These are phyloP conservation scores for Myiagra hebetior DNA, from an alignment of 2,113 vertebrate species.

Conservation along the genomic window DNA sequence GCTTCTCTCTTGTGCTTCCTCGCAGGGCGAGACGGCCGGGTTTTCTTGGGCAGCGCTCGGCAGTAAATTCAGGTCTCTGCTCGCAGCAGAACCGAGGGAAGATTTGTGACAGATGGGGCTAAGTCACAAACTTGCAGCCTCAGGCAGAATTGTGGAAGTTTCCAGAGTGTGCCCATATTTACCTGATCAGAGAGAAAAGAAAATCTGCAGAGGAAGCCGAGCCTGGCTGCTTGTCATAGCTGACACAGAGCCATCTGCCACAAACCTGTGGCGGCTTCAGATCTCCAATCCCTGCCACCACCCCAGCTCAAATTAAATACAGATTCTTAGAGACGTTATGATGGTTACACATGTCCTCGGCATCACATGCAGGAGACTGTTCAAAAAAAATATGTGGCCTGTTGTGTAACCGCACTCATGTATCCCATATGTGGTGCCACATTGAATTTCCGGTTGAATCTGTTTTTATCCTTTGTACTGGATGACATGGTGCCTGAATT, in stretches of 20 bases:
- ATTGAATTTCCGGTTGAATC: slow-evolving; percentile 91
- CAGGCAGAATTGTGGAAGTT: slow-evolving; percentile 89
- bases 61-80: slow-evolving; percentile 83
- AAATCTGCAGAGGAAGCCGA: slow-evolving; percentile 89
- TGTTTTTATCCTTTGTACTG: slow-evolving; percentile 87
- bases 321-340: slow-evolving; percentile 86
- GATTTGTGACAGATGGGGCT: slow-evolving; percentile 96
- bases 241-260: slow-evolving; percentile 97
- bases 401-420: slow-evolving; percentile 91
- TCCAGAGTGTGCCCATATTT: slow-evolving; percentile 93
- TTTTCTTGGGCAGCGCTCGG: slow-evolving; percentile 87
- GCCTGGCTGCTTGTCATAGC: slow-evolving; percentile 94
- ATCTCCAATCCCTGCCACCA: slow-evolving; percentile 82
- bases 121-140: slow-evolving; percentile 96
- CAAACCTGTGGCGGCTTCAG: slow-evolving; percentile 94
- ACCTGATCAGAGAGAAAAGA: slow-evolving; percentile 93
- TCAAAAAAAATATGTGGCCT: slow-evolving; percentile 84
- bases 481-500: slow-evolving; percentile 84
- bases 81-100: slow-evolving; percentile 84
- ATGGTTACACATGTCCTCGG: slow-evolving; percentile 93
- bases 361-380: slow-evolving; percentile 87
- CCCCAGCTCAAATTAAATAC: slow-evolving; percentile 89
- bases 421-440: slow-evolving; percentile 96
- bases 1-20: slow-evolving; percentile 45
- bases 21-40: slow-evolving; percentile 80